These are phyloP conservation scores for Drosophila pseudotalamancana DNA, from an alignment of 2,888 invertebrate species.

Conservation along the genomic window DNA sequence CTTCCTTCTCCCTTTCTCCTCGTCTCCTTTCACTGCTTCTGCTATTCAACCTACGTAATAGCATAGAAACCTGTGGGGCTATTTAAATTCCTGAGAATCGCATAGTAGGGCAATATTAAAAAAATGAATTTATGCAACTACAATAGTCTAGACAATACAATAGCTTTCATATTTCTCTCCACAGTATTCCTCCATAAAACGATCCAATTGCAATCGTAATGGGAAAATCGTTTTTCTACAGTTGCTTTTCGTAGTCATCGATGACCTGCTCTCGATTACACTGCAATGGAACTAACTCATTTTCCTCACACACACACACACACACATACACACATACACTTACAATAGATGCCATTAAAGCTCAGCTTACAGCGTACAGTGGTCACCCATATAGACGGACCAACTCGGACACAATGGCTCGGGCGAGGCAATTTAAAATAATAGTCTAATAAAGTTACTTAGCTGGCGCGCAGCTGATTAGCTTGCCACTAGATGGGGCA, in stretches of 20 bases:
- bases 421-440: constrained; percentile 69
- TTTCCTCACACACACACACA: constrained; percentile 9
- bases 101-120: background rate
- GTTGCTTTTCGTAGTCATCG: constrained; percentile 30
- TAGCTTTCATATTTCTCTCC: constrained; percentile 8
- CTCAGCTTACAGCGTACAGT: constrained; percentile 34
- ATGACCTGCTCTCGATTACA: constrained; percentile 44
- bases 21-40: background rate
- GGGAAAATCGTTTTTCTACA: constrained; percentile 21
- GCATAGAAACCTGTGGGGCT: too few relatives aligned
- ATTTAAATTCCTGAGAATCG: background rate
- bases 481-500: constrained; percentile 46
- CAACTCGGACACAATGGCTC: constrained; percentile 32
- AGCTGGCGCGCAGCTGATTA: constrained; percentile 72
- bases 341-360: constrained; percentile 39
- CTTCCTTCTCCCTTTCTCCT: background rate
- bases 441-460: constrained; percentile 76
- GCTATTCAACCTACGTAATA: background rate
- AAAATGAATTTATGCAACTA: background rate
- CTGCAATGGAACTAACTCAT: constrained; percentile 41
- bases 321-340: background rate
- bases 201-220: constrained; percentile 23
- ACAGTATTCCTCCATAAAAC: background rate
- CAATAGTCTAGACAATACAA: constrained; percentile 1
- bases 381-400: constrained; percentile 15